A percentile compares a stretch with the other conserved stretches of the same genome.
These are phyloP conservation scores for Nomada lathburiana DNA, from an alignment of 2,888 invertebrate genomes.

Conservation along the genomic window DNA sequence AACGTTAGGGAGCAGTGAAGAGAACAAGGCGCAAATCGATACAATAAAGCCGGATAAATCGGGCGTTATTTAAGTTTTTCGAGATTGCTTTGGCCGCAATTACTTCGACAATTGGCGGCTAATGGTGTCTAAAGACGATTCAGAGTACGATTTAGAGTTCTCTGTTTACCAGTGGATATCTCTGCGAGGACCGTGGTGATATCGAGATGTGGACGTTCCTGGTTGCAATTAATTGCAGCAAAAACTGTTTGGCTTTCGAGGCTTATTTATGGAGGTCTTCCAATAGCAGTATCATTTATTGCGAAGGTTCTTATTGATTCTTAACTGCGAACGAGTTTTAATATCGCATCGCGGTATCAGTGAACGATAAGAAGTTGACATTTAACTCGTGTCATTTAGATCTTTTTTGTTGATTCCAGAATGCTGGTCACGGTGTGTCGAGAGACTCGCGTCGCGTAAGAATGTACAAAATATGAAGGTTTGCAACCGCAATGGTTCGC, in stretches of 20 bases:
- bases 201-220: constrained; percentile 8
- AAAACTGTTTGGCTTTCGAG: neutral
- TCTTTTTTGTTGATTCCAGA: neutral
- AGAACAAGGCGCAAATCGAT: constrained; percentile 67
- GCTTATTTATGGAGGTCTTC: neutral
- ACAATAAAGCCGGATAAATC: constrained; percentile 54
- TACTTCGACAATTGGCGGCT: constrained; percentile 55
- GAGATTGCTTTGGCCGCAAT: constrained; percentile 59
- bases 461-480: too few species aligned
- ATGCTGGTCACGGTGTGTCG: too few species aligned
- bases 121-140: constrained; percentile 46
- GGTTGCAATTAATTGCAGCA: constrained; percentile 13
- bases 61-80: constrained; percentile 58
- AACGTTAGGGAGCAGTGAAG: constrained; percentile 46
- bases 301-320: neutral
- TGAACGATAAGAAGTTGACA: neutral
- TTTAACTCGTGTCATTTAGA: neutral
- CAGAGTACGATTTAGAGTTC: constrained; percentile 46
- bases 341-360: neutral
- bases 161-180: constrained; percentile 20
- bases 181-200: constrained; percentile 6
- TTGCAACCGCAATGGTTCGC: too few species aligned
- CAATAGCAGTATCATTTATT: neutral
- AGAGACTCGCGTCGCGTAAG: too few species aligned
- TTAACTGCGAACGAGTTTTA: neutral